phyloP scores from a whole-genome alignment of 2,888 invertebrate genomes.

The Luperina nickerlii region DNA sequence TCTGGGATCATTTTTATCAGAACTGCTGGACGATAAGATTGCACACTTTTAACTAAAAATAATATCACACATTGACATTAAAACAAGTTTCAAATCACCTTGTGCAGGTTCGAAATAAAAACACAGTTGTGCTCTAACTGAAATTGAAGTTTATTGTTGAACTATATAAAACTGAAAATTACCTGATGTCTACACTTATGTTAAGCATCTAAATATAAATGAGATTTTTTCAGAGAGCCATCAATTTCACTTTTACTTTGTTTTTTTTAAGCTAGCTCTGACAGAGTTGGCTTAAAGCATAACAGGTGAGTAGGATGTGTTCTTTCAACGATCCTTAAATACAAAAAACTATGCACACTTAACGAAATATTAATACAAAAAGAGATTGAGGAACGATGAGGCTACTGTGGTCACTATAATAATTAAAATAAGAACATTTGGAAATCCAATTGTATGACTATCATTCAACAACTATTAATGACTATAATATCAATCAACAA shows the following conservation, averaged over 20 bases:
- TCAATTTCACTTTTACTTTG: conserved; percentile 34
- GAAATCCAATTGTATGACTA: not conserved
- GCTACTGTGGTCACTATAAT: not conserved
- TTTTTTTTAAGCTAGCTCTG: not conserved
- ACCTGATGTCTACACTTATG: not conserved
- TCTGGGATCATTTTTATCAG: conserved; percentile 37
- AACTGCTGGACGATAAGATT: conserved; percentile 41
- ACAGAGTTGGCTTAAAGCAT: not conserved
- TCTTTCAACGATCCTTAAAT: not conserved
- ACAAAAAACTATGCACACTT: not conserved
- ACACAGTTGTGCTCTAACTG: not conserved
- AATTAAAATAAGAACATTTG: conserved; percentile 1
- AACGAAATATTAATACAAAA: not conserved
- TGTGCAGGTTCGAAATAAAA: not conserved
- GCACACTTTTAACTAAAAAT: conserved; percentile 13
- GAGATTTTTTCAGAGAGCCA: conserved; percentile 16
- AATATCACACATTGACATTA: conserved; percentile 3
- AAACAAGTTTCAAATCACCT: conserved; percentile 12
- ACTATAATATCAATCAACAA: not conserved
- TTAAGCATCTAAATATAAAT: conserved; percentile 2
- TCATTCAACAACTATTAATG: not conserved
- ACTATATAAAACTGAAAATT: not conserved
- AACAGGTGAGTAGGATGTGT: not conserved
- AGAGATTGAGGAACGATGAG: not conserved
- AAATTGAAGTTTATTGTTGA: not conserved